These are phyloP conservation scores for Stigmatopora argus DNA, from an alignment of 2,113 vertebrate species.

Conservation along the genomic window DNA sequence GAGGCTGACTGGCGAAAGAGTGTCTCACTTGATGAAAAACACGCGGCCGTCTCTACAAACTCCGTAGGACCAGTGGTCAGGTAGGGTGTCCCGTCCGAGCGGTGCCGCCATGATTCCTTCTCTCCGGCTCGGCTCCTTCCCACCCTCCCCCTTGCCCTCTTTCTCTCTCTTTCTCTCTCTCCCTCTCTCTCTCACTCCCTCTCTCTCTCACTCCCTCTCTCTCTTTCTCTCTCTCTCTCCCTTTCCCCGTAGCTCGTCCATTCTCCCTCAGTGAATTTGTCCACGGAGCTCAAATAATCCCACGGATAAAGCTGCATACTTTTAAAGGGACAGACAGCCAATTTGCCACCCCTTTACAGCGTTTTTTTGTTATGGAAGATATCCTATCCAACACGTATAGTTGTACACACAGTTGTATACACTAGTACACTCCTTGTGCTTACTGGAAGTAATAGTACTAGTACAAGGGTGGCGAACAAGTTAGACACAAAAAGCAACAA, in stretches of 20 bases:
- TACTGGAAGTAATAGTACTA: not conserved
- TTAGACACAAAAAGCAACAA: no score
- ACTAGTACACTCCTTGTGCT: not conserved
- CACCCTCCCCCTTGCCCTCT: constrained; percentile 26
- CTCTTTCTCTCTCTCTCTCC: constrained; percentile 13
- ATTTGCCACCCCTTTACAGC: constrained; percentile 12
- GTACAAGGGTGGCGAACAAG: no score
- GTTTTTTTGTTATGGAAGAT: constrained; percentile 7
- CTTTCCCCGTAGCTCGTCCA: constrained; percentile 13
- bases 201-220: constrained; percentile 31
- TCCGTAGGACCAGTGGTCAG: constrained; percentile 91
- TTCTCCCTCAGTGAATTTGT: constrained; percentile 59
- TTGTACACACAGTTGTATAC: not conserved
- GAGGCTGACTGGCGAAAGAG: not conserved
- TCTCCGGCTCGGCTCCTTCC: constrained; percentile 48
- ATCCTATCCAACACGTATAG: no score
- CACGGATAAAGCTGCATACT: constrained; percentile 62
- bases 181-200: constrained; percentile 3
- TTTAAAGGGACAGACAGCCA: constrained; percentile 70
- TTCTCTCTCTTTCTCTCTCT: not conserved
- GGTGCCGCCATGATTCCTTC: constrained; percentile 83
- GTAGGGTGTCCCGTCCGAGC: constrained; percentile 85
- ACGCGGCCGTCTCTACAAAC: constrained; percentile 88
- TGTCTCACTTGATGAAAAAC: constrained; percentile 88
- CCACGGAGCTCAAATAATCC: constrained; percentile 53